phyloP scores from a whole-genome alignment of 2,113 vertebrate genomes.

The Enhydra lutris region DNA sequence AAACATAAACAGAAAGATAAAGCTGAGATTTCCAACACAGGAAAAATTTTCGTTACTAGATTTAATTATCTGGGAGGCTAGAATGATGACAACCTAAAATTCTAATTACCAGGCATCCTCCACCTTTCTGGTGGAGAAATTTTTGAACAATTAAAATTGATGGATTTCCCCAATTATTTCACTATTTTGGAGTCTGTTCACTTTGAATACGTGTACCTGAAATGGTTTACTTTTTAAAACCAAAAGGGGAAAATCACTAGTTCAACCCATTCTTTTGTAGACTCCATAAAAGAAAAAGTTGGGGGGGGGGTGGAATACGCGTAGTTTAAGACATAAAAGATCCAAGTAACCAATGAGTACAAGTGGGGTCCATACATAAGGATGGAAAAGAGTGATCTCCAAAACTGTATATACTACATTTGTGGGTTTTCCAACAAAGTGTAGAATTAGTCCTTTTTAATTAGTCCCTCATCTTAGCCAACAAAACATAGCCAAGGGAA shows the following conservation, averaged over 20 bases:
- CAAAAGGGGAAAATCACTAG: neutral
- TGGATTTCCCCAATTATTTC: neutral
- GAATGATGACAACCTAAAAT: neutral
- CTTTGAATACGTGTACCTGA: neutral
- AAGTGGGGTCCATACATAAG: neutral
- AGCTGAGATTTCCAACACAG: neutral
- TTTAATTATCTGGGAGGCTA: neutral
- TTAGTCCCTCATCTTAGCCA: slow-evolving; percentile 23
- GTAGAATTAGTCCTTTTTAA: neutral
- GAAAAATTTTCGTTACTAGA: neutral
- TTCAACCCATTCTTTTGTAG: neutral
- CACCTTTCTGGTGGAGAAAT: neutral
- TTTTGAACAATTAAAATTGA: neutral
- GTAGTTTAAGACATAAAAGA: neutral
- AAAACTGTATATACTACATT: neutral
- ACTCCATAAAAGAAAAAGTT: neutral
- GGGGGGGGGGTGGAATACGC: neutral
- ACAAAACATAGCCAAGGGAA: slow-evolving; percentile 1
- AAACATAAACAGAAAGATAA: neutral
- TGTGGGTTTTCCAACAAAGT: neutral
- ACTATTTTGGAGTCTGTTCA: neutral
- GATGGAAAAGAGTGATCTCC: neutral
- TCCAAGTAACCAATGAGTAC: neutral
- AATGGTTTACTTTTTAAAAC: neutral
- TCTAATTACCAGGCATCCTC: neutral